Conservation (phyloP, 2,113 vertebrate genomes). For the Catagonus wagneri region DNA sequence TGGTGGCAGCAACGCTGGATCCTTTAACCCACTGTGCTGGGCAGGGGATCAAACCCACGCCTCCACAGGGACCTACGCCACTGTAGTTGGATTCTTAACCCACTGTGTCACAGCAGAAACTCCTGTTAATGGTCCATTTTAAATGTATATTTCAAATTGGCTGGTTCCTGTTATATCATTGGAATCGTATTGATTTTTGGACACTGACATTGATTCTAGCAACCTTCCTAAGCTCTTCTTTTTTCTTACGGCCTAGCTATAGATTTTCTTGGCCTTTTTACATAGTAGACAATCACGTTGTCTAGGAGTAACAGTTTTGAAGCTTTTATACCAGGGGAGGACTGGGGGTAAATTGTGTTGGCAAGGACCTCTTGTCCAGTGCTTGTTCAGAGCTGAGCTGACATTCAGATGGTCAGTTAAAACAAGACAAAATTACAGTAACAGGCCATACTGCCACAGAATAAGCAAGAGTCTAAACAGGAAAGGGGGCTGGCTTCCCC, state of each 20-base stretch:
- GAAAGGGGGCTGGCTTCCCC: background rate
- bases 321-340: background rate
- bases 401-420: background rate
- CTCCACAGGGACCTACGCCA: too few relatives aligned
- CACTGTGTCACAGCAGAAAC: too few relatives aligned
- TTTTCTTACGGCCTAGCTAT: background rate
- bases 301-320: background rate
- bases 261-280: background rate
- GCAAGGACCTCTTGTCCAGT: background rate
- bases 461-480: background rate
- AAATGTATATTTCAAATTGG: background rate
- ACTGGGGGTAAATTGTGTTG: background rate
- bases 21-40: too few relatives aligned
- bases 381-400: background rate
- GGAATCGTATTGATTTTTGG: background rate
- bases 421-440: background rate
- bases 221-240: background rate
- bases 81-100: too few relatives aligned
- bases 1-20: too few relatives aligned
- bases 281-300: background rate
- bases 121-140: background rate
- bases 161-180: background rate
- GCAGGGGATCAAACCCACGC: too few relatives aligned
- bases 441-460: background rate
- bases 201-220: background rate